phyloP scores from a whole-genome alignment of 1,140 invertebrate species.

The Drosophila sechellia region DNA sequence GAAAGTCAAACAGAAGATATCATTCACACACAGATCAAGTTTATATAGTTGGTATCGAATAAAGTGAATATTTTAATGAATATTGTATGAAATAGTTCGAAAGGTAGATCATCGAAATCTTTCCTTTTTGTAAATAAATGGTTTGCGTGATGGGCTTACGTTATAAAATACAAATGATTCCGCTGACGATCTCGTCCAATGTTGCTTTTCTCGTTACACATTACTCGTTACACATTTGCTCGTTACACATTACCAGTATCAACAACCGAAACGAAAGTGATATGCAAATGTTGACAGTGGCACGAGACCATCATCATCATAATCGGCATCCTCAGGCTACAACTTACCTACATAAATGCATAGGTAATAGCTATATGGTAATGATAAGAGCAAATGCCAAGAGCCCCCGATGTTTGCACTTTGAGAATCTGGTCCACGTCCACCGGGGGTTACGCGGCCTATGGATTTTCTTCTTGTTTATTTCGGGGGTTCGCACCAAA shows the following conservation, averaged over 20 bases:
- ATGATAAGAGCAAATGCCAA: constrained; percentile 26
- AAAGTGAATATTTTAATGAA: too few relatives aligned
- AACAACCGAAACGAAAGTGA: constrained; percentile 66
- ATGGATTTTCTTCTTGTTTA: background rate
- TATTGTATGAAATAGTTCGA: too few relatives aligned
- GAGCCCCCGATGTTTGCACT: constrained; percentile 19
- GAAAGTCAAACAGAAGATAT: background rate
- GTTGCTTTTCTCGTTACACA: constrained; percentile 8
- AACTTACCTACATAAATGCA: constrained; percentile 4
- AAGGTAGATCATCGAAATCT: too few relatives aligned
- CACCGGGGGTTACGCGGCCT: constrained; percentile 8
- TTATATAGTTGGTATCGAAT: too few relatives aligned
- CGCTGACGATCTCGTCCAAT: background rate
- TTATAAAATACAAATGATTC: background rate
- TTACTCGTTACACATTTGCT: constrained; percentile 50
- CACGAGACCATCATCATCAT: constrained; percentile 57
- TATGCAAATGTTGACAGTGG: constrained; percentile 72
- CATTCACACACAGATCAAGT: too few relatives aligned
- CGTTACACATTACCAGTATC: constrained; percentile 58
- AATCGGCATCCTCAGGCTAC: constrained; percentile 17
- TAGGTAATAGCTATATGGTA: constrained; percentile 43
- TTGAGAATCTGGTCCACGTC: constrained; percentile 21
- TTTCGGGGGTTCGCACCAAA: constrained; percentile 28
- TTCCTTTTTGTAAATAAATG: too few relatives aligned
- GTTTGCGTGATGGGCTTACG: too few relatives aligned